These are phyloP conservation scores for Caenorhabditis doughertyi DNA, from an alignment of 2,888 invertebrate species.

Conservation along the genomic window DNA sequence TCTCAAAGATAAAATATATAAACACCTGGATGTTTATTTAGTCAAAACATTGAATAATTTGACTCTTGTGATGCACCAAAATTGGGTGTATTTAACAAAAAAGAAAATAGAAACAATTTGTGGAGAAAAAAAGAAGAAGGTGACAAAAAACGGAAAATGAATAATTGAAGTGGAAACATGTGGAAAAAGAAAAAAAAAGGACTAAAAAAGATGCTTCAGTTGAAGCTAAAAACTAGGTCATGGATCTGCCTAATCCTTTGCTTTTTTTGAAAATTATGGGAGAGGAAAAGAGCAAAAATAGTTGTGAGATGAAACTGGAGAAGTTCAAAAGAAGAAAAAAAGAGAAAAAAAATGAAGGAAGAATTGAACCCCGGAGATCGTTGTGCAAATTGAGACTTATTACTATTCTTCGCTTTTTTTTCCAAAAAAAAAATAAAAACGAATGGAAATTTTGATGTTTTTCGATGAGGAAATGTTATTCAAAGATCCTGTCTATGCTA, in stretches of 20 bases:
- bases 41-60: slow-evolving; percentile 7
- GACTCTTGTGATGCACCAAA: slow-evolving; percentile 6
- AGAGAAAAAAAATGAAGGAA: not conserved
- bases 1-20: slow-evolving; percentile 24
- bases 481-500: too few species aligned
- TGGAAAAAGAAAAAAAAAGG: not conserved
- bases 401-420: slow-evolving; percentile 17
- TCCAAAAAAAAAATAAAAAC: too few species aligned
- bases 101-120: slow-evolving; percentile 5
- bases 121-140: not conserved
- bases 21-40: slow-evolving; percentile 39
- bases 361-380: slow-evolving; percentile 29
- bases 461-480: too few species aligned
- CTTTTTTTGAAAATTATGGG: slow-evolving; percentile 15
- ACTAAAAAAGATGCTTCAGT: slow-evolving; percentile 9
- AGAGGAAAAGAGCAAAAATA: slow-evolving; percentile 24
- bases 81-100: slow-evolving; percentile 13
- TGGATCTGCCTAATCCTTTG: not conserved
- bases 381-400: slow-evolving; percentile 59
- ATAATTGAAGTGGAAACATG: slow-evolving; percentile 12
- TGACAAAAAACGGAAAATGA: slow-evolving; percentile 1
- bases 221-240: not conserved
- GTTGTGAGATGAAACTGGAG: slow-evolving; percentile 42
- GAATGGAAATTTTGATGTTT: too few species aligned
- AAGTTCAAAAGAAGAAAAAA: slow-evolving; percentile 10